Conservation (phyloP, 2,888 invertebrate species). For the Theodoxus fluviatilis region DNA sequence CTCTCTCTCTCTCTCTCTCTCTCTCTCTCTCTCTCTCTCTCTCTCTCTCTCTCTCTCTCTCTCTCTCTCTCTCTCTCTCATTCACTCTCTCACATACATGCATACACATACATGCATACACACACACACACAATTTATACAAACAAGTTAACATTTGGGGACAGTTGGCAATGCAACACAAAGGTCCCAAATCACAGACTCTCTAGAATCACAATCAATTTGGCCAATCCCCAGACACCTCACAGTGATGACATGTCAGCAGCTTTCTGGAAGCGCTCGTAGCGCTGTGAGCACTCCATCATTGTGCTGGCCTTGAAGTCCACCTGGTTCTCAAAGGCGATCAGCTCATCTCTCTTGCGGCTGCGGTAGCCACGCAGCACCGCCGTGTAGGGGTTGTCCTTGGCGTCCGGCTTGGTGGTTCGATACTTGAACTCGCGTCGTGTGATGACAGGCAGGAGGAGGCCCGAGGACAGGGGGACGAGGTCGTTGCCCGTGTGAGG, state of each 20-base stretch:
- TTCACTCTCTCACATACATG: no score
- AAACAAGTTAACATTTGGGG: no score
- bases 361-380: constrained; percentile 42
- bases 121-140: no score
- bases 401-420: constrained; percentile 38
- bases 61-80: no score
- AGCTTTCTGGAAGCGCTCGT: constrained; percentile 34
- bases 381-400: constrained; percentile 44
- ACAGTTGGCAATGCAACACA: not conserved
- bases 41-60: no score
- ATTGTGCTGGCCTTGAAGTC: constrained; percentile 46
- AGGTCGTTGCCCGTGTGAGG: constrained; percentile 40
- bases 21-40: no score
- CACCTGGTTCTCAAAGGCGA: constrained; percentile 42
- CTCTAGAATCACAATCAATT: no score
- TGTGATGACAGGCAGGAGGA: constrained; percentile 40
- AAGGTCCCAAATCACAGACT: no score
- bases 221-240: no score
- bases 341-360: constrained; percentile 41
- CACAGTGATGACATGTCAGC: no score
- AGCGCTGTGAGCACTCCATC: constrained; percentile 40
- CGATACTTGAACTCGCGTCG: constrained; percentile 44
- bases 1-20: no score
- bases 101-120: no score
- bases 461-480: constrained; percentile 38